These are phyloP conservation scores for Nematostella vectensis DNA, from an alignment of 92 coral and sea anemone genomes.

Conservation along the genomic window DNA sequence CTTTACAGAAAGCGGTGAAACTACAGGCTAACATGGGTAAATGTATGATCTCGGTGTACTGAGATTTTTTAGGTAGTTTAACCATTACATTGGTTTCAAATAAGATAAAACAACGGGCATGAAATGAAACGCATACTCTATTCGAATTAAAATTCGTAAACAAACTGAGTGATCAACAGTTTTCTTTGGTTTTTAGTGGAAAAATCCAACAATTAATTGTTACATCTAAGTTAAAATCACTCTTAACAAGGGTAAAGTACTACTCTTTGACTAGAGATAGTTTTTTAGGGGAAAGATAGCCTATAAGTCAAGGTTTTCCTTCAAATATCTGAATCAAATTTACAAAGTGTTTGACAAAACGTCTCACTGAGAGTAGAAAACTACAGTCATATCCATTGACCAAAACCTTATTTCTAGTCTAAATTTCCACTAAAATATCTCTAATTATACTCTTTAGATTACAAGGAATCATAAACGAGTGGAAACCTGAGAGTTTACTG, in stretches of 20 bases:
- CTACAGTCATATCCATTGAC: no score
- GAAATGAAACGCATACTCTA: constrained; percentile 30
- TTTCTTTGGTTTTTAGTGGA: constrained; percentile 6
- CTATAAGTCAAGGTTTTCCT: not conserved
- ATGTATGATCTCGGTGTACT: not conserved
- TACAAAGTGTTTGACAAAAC: no score
- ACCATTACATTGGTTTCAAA: not conserved
- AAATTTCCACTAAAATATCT: no score
- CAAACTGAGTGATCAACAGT: constrained; percentile 37
- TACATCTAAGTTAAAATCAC: constrained; percentile 17
- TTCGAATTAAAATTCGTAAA: constrained; percentile 62
- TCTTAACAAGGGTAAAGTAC: constrained; percentile 11
- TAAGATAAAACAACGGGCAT: constrained; percentile 13
- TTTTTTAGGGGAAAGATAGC: constrained; percentile 3
- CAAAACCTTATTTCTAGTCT: no score
- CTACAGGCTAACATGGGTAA: not conserved
- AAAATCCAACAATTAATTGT: constrained; percentile 16
- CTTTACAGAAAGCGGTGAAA: constrained; percentile 6
- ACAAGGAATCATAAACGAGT: no score
- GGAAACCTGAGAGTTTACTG: no score
- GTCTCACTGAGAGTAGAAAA: no score
- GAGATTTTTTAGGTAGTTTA: not conserved
- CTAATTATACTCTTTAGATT: no score
- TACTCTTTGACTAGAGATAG: constrained; percentile 11
- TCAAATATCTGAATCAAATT: not conserved